Evolutionary conservation across 2,888 invertebrate species (phyloP), one percentile per base, ranked within the genome.

Genomic region (Caenorhabditis uteleia): DNA sequence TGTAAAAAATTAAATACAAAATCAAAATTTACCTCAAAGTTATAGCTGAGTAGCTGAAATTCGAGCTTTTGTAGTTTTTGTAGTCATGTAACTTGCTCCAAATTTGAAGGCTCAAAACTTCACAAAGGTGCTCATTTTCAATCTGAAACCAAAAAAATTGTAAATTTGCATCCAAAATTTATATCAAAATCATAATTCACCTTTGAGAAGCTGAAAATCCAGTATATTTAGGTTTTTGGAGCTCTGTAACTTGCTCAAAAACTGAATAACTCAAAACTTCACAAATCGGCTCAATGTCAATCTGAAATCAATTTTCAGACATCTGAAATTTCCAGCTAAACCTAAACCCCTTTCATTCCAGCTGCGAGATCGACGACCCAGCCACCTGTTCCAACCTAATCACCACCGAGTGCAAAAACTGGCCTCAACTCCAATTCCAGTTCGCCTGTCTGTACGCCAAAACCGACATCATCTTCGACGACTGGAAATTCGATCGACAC

Each of bases 401-500:
- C 20, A 18, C 44, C 10, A 65, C 59, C 0, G 74, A 75, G 48
- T 68, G 65, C 38, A 40, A 50, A 39, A 64, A 68, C 45, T 75
- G 75, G 75, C 70, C 68, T 4, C 58, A 68, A 29, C 53, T 75
- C 61, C 74, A 73, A 40, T 75, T 75, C 36, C 69, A 75, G 56
- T 75, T 75, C 50, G 75, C 74, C 2, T 71, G 71, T 48, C 61
- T 68, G 2, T 75, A 75, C 39, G 75, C 75, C 2, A 60, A 67
- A 45, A 54, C 58, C 7, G 62, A 71, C 1, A 40, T 64, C 34
- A 57, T 75, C 12, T 45, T 64, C 16, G 72, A 75, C 31, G 71
- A 70, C 18, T 67, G 55, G 54, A 57, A 46, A 18, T 71, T 73
- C 40, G 73, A 74, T 44, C 60, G 62, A 25, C 68, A 75, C 45